Conservation (phyloP, 2,797 vertebrate genomes). For the Sebastiscus albofasciatus region DNA sequence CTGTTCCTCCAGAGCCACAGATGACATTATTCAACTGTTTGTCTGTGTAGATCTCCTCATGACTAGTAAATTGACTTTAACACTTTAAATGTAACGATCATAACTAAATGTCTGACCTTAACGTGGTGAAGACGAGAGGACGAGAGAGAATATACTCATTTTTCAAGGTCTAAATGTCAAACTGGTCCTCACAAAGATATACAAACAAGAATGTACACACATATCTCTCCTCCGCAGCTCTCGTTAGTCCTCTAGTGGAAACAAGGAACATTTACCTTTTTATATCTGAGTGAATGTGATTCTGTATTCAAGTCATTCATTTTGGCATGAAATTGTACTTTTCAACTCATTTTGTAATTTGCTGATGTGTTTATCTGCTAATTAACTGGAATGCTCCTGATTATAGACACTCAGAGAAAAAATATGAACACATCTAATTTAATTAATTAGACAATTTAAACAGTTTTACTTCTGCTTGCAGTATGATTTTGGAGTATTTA, state of each 20-base stretch:
- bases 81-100: background rate
- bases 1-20: background rate
- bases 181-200: background rate
- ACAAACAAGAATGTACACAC: background rate
- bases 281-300: background rate
- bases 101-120: background rate
- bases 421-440: background rate
- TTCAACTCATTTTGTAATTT: background rate
- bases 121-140: background rate
- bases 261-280: background rate
- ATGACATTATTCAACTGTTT: background rate
- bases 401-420: background rate
- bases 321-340: background rate
- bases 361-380: background rate
- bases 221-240: conserved; percentile 6
- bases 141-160: background rate
- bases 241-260: conserved; percentile 22
- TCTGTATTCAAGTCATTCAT: background rate
- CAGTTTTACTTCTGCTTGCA: background rate
- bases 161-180: background rate
- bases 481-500: background rate
- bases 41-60: background rate
- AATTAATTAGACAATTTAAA: background rate
- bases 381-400: background rate
- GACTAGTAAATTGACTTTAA: background rate